Conservation (phyloP, 2,888 invertebrate species). For the Ophraella communa region DNA sequence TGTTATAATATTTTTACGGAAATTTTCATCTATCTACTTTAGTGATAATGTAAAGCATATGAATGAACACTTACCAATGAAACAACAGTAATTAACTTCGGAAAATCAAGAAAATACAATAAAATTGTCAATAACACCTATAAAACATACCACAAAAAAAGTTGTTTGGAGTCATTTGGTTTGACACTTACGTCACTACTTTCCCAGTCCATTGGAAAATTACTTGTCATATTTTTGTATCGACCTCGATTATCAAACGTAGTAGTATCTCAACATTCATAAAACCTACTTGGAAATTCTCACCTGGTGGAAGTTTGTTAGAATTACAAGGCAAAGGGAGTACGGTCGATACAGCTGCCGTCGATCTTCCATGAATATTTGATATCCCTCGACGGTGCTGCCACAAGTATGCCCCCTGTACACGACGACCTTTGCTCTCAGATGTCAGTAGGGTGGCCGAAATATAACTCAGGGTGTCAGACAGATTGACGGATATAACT, state of each 20-base stretch:
- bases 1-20: too few relatives aligned
- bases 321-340: conserved; percentile 29
- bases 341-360: conserved; percentile 55
- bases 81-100: too few relatives aligned
- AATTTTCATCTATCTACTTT: too few relatives aligned
- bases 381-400: conserved; percentile 45
- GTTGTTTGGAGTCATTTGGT: too few relatives aligned
- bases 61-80: too few relatives aligned
- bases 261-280: background rate
- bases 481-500: background rate
- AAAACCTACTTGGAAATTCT: conserved; percentile 11
- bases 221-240: background rate
- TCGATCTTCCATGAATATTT: conserved; percentile 57
- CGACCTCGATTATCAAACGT: background rate
- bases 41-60: too few relatives aligned
- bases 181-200: too few relatives aligned
- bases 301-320: conserved; percentile 18
- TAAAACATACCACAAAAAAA: too few relatives aligned
- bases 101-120: too few relatives aligned
- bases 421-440: conserved; percentile 41
- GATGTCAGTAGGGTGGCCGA: conserved; percentile 56
- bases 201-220: too few relatives aligned
- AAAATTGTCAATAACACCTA: too few relatives aligned
- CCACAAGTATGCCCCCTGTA: conserved; percentile 28
- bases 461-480: conserved; percentile 10